Evolutionary conservation across 2,888 invertebrate genomes (phyloP), one percentile per base, ranked within the genome.

Genomic region (Criorhina ranunculi): DNA sequence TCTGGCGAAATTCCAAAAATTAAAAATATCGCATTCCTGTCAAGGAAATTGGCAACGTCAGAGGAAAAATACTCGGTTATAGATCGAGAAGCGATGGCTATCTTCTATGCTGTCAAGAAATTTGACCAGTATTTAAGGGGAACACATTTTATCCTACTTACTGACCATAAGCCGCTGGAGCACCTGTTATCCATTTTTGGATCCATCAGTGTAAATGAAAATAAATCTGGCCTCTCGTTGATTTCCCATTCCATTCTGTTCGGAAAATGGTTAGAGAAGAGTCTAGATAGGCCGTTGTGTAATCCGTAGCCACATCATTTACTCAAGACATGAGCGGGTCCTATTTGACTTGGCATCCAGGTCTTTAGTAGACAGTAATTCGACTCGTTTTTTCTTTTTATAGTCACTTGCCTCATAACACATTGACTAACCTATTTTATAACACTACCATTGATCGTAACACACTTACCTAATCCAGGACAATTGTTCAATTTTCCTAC

Each of bases 401-500:
- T 24, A 24, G 29, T n/a, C 29, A n/a, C 1, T n/a, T 29, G 29
- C n/a, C 24, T 24, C 11, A 6, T 12, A 7, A 3, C 15, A 42
- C 42, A 12, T 17, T 12, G 1, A 17, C 57, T 9, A 9, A n/a
- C 12, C 15, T 2, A 17, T n/a, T 33, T 12, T 9, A 55, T 15
- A 12, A 37, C 59, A 42, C 29, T 3, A 42, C 29, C n/a, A n/a
- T n/a, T 29, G n/a, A 17, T 8, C 33, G 12, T 19, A 33, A 57
- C 35, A 33, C 17, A 17, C 7, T 37, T 24, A 1, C 19, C n/a
- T 35, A 33, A 29, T 37, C 57, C 9, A 49, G 12, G 40, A 57
- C 72, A 35, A 12, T 64, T 33, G n/a, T 57, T 29, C 24, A 31
- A 72, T n/a, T 17, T 51, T 11, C 19, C 35, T 29, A 17, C 59